phyloP scores from a whole-genome alignment of 2,888 invertebrate species.

The Athrips mouffetella region DNA sequence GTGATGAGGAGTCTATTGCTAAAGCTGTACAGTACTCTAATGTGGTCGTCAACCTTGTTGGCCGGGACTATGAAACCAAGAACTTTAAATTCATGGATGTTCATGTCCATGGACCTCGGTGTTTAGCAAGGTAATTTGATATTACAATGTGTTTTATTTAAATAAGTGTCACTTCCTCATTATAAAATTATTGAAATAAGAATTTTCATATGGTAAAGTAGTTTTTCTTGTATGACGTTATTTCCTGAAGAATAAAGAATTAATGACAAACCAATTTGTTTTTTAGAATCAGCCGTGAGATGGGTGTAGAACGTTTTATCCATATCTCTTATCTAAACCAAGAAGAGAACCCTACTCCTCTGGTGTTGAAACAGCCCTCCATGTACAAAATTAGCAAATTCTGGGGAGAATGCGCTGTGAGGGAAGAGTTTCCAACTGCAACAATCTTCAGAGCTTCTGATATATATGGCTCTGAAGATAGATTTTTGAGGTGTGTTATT shows the following conservation, averaged over 20 bases:
- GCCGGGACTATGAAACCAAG: constrained; percentile 94
- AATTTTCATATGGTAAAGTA: too few relatives aligned
- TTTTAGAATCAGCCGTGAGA: constrained; percentile 79
- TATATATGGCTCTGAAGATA: constrained; percentile 93
- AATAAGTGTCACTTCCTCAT: too few relatives aligned
- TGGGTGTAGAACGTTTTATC: constrained; percentile 93
- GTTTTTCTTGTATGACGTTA: too few relatives aligned
- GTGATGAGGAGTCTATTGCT: constrained; percentile 91
- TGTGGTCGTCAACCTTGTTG: constrained; percentile 96
- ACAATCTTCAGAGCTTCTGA: constrained; percentile 95
- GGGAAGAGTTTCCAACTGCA: constrained; percentile 96
- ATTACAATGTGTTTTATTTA: too few relatives aligned
- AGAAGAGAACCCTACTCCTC: constrained; percentile 81
- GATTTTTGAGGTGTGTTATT: constrained; percentile 89
- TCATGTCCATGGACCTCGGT: constrained; percentile 89
- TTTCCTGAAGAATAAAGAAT: too few relatives aligned
- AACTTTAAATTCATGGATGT: constrained; percentile 93
- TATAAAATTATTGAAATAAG: too few relatives aligned
- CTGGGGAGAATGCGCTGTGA: constrained; percentile 92
- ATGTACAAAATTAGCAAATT: constrained; percentile 87
- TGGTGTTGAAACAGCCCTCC: constrained; percentile 85
- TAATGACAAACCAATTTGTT: too few relatives aligned
- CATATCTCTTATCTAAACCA: constrained; percentile 95
- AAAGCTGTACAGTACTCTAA: constrained; percentile 95
- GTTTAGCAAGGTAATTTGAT: constrained; percentile 83